A percentile compares a stretch with the other conserved stretches of the same genome.
Evolutionary conservation across 2,113 vertebrate genomes (phyloP).

Genomic region (Cyprichromis sp.): DNA sequence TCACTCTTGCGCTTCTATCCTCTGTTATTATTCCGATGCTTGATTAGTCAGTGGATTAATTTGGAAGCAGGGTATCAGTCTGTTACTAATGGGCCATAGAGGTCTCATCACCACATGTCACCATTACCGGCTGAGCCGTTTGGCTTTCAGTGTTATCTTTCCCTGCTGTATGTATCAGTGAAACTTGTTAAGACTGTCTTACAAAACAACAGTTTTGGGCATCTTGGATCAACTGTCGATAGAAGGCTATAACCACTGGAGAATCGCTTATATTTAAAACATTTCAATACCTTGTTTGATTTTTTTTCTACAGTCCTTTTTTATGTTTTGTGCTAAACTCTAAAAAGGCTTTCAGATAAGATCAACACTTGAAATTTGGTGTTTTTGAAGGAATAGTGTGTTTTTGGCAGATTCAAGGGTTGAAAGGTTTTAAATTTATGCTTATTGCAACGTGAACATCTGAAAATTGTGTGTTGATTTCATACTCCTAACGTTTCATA

Average conservation of each 20-base stretch:
- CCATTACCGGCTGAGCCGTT: constrained; percentile 64
- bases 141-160: constrained; percentile 58
- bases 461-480: background rate
- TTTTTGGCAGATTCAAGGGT: background rate
- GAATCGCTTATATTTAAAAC: background rate
- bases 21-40: constrained; percentile 65
- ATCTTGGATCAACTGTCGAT: background rate
- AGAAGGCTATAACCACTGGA: constrained; percentile 2
- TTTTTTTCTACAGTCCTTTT: background rate
- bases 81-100: constrained; percentile 72
- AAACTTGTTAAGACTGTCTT: constrained; percentile 8
- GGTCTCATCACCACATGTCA: constrained; percentile 67
- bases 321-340: background rate
- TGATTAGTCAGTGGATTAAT: constrained; percentile 75
- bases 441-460: background rate
- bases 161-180: background rate
- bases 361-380: background rate
- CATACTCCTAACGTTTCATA: background rate
- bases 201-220: constrained; percentile 3
- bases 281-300: background rate
- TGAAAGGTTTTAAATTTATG: background rate
- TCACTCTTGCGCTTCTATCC: constrained; percentile 28
- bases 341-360: background rate
- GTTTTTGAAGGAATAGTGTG: background rate
- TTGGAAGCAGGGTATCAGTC: constrained; percentile 70